Conservation (phyloP, 2,797 vertebrate genomes). For the Leptodactylus fallax region DNA sequence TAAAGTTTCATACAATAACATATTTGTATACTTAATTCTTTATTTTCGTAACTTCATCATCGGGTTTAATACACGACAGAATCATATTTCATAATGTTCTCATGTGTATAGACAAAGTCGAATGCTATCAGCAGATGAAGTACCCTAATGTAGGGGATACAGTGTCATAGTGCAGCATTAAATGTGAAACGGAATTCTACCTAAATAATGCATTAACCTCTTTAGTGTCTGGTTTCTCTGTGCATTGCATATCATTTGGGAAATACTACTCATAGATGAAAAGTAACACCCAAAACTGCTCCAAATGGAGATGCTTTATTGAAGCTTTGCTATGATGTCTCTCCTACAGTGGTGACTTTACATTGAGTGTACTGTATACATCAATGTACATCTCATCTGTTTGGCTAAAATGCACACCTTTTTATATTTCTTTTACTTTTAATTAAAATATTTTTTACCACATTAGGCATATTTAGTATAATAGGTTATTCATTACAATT, state of each 20-base stretch:
- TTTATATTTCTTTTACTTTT: too few relatives aligned
- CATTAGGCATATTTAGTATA: not conserved
- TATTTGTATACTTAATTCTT: constrained; percentile 53
- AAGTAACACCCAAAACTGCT: constrained; percentile 11
- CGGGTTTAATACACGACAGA: constrained; percentile 33
- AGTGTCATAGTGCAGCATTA: constrained; percentile 52
- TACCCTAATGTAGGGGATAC: constrained; percentile 53
- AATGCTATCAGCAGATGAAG: constrained; percentile 53
- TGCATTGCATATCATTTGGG: constrained; percentile 24
- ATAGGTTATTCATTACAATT: not conserved
- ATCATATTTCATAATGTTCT: constrained; percentile 57
- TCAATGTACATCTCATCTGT: not conserved
- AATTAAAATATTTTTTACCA: not conserved
- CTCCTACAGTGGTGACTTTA: too few relatives aligned
- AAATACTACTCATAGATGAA: constrained; percentile 43
- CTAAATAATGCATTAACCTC: constrained; percentile 60
- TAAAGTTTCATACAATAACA: constrained; percentile 39
- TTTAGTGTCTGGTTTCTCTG: constrained; percentile 46
- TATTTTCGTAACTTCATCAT: constrained; percentile 52
- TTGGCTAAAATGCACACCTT: too few relatives aligned
- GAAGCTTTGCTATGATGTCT: not conserved
- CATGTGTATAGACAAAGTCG: constrained; percentile 11
- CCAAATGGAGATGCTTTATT: not conserved
- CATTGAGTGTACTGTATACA: not conserved
- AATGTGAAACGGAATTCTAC: constrained; percentile 57